Evolutionary conservation across 1,140 invertebrate genomes (phyloP).

Genomic region (Apocrypta bakeri): DNA sequence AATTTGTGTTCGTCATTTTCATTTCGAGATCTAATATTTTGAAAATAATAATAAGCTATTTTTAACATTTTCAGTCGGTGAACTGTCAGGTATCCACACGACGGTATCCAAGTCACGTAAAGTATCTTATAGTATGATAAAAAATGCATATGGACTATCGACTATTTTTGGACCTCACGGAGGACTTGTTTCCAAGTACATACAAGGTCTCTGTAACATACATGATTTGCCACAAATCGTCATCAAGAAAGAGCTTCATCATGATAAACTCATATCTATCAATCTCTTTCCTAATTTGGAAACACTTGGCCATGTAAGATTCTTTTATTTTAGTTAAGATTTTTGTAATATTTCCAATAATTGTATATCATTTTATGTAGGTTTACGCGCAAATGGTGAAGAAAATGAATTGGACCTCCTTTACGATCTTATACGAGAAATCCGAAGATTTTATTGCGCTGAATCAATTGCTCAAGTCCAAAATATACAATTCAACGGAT

Average conservation of each 20-base stretch:
- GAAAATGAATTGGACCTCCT: conserved; percentile 87
- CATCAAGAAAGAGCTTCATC: conserved; percentile 79
- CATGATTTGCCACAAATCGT: conserved; percentile 92
- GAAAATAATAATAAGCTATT: no score
- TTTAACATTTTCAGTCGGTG: conserved; percentile 22
- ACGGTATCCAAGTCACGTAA: not conserved
- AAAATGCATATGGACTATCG: conserved; percentile 69
- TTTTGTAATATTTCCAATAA: not conserved
- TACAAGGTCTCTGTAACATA: conserved; percentile 90
- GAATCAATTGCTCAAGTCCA: conserved; percentile 83
- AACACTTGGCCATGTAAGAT: conserved; percentile 77
- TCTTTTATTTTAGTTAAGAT: not conserved
- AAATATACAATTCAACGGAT: conserved; percentile 74
- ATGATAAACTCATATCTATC: conserved; percentile 79
- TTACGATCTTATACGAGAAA: conserved; percentile 91
- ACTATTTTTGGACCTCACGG: conserved; percentile 89
- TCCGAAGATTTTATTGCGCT: conserved; percentile 86
- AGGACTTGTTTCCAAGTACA: conserved; percentile 79
- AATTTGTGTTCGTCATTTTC: no score
- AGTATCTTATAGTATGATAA: not conserved
- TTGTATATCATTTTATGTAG: conserved; percentile 60
- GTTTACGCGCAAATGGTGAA: conserved; percentile 84
- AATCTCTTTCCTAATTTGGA: conserved; percentile 90
- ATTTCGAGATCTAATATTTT: no score
- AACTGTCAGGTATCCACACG: not conserved